Evolutionary conservation across 2,888 invertebrate species (phyloP).

Genomic region (Polylopha cassiicola): DNA sequence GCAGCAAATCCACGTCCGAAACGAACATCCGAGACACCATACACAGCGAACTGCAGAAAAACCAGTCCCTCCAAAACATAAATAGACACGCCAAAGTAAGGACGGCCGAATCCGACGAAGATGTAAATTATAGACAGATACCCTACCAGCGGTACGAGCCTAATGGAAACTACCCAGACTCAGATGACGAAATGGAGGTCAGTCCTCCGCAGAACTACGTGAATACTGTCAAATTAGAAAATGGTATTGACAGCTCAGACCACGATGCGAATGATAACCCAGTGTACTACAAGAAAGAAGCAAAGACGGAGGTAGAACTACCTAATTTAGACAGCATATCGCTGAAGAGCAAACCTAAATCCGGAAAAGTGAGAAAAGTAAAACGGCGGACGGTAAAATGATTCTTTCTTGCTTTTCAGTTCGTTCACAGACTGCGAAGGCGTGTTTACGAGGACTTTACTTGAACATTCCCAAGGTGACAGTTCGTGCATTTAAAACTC

Average conservation of each 20-base stretch:
- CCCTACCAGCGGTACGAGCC: slow-evolving; percentile 49
- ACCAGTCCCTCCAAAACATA: slow-evolving; percentile 68
- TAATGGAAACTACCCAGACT: slow-evolving; percentile 56
- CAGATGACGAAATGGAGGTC: slow-evolving; percentile 56
- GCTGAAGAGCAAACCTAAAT: slow-evolving; percentile 51
- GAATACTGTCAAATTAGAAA: slow-evolving; percentile 51
- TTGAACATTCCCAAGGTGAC: slow-evolving; percentile 55
- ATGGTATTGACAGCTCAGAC: slow-evolving; percentile 61
- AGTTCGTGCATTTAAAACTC: slow-evolving; percentile 56
- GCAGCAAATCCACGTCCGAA: slow-evolving; percentile 60
- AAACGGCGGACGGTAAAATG: slow-evolving; percentile 68
- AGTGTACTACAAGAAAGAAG: slow-evolving; percentile 28
- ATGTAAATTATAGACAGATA: slow-evolving; percentile 46
- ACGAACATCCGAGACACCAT: slow-evolving; percentile 51
- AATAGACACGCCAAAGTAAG: slow-evolving; percentile 43
- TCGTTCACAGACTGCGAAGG: slow-evolving; percentile 59
- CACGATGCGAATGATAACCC: slow-evolving; percentile 62
- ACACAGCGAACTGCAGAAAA: slow-evolving; percentile 58
- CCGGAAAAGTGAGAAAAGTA: slow-evolving; percentile 56
- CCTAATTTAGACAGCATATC: slow-evolving; percentile 61
- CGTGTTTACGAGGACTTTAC: slow-evolving; percentile 29
- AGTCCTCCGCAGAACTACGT: slow-evolving; percentile 37
- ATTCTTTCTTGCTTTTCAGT: slow-evolving; percentile 66
- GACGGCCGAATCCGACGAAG: slow-evolving; percentile 57
- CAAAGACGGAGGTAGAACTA: slow-evolving; percentile 43